These are phyloP conservation scores for Ophioninae sp. DNA, from an alignment of 2,888 invertebrate species.

Conservation along the genomic window DNA sequence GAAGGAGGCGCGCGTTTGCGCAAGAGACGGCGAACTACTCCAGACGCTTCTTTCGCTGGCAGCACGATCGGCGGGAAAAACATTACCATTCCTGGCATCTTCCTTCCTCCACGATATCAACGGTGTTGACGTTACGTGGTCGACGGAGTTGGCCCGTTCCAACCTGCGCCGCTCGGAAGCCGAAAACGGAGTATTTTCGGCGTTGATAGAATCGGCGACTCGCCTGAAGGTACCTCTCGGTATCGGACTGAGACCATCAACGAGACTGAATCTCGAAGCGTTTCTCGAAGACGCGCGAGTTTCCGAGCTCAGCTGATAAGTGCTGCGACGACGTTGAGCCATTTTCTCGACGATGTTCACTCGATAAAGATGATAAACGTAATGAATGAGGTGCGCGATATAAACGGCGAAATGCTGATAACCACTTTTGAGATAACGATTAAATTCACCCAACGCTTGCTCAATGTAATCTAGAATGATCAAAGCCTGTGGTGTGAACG, in stretches of 20 bases:
- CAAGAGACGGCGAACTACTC: constrained; percentile 54
- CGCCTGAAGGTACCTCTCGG: constrained; percentile 42
- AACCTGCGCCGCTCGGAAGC: constrained; percentile 41
- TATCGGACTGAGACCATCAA: constrained; percentile 70
- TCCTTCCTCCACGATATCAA: constrained; percentile 64
- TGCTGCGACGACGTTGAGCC: constrained; percentile 67
- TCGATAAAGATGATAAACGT: constrained; percentile 50
- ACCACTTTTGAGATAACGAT: constrained; percentile 21
- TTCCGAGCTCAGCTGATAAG: constrained; percentile 74
- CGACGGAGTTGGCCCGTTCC: constrained; percentile 39
- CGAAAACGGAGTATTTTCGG: constrained; percentile 47
- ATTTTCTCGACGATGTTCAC: constrained; percentile 64
- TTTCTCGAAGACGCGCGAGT: constrained; percentile 55
- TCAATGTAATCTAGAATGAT: constrained; percentile 63
- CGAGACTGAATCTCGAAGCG: constrained; percentile 62
- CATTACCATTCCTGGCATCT: constrained; percentile 66
- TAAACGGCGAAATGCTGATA: constrained; percentile 30
- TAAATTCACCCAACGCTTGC: constrained; percentile 62
- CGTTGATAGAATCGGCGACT: constrained; percentile 15
- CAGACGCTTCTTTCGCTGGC: constrained; percentile 21
- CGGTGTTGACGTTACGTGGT: constrained; percentile 71
- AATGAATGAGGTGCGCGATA: neutral
- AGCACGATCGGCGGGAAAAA: neutral
- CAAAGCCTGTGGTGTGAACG: constrained; percentile 73
- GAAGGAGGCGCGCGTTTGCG: constrained; percentile 55